Conservation (phyloP, 2,797 vertebrate genomes). For the Enteromius fasciolatus region DNA sequence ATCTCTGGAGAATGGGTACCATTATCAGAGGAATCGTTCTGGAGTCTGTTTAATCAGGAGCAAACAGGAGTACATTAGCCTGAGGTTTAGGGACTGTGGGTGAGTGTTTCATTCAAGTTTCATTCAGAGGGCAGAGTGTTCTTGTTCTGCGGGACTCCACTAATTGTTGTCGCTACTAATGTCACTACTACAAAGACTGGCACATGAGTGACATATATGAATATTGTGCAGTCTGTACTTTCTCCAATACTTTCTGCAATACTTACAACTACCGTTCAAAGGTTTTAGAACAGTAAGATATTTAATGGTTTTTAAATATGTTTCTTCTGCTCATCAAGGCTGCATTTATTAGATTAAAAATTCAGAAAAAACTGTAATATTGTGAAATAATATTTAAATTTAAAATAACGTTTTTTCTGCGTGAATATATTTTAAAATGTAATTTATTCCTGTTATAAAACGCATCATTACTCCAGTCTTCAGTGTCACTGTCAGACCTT, state of each 20-base stretch:
- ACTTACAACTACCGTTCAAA: too few species aligned
- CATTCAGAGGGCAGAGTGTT: neutral
- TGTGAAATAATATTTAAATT: too few species aligned
- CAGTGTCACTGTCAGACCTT: too few species aligned
- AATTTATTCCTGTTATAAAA: too few species aligned
- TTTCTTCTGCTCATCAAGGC: too few species aligned
- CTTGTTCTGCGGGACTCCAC: neutral
- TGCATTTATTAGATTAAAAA: too few species aligned
- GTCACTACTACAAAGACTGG: neutral
- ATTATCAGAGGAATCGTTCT: conserved; percentile 4
- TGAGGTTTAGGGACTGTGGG: conserved; percentile 36
- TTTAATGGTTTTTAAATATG: too few species aligned
- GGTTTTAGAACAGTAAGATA: too few species aligned
- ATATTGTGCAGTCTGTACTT: neutral
- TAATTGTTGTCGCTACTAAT: neutral
- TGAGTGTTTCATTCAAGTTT: conserved; percentile 41
- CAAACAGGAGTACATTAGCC: neutral
- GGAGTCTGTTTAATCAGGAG: neutral
- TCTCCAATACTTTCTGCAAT: neutral
- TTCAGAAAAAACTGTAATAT: too few species aligned
- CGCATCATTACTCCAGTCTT: too few species aligned
- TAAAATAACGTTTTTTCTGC: too few species aligned
- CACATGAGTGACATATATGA: neutral
- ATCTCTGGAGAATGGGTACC: neutral
- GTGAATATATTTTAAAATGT: too few species aligned